These are phyloP conservation scores for Magallana angulata DNA, from an alignment of 1,140 invertebrate species.

Conservation along the genomic window DNA sequence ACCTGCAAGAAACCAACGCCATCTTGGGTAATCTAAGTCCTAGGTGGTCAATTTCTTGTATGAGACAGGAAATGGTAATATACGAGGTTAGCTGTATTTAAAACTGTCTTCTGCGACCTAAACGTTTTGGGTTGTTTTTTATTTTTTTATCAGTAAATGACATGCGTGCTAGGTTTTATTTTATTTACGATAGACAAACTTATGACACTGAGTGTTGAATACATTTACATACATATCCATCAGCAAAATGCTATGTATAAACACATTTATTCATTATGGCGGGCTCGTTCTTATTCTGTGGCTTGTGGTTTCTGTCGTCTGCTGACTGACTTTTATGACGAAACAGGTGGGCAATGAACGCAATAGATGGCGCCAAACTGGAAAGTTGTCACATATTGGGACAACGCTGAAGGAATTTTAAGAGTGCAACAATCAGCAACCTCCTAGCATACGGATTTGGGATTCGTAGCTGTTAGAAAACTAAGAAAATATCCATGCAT, in stretches of 20 bases:
- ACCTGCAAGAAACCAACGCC: conserved; percentile 2
- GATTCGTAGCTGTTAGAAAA: too few species aligned
- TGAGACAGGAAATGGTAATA: not conserved
- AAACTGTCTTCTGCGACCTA: not conserved
- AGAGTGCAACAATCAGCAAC: too few species aligned
- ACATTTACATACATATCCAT: conserved; percentile 34
- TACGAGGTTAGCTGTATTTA: not conserved
- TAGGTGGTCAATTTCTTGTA: conserved; percentile 7
- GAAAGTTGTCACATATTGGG: not conserved
- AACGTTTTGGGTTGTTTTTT: not conserved
- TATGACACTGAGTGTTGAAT: not conserved
- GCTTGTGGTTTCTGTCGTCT: not conserved
- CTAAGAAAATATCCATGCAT: too few species aligned
- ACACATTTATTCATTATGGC: not conserved
- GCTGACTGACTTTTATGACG: conserved; percentile 14
- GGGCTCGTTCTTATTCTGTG: not conserved
- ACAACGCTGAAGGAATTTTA: not conserved
- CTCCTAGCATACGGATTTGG: too few species aligned
- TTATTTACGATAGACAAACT: conserved; percentile 10
- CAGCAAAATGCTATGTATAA: not conserved
- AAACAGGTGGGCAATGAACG: conserved; percentile 29
- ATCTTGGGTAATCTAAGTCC: not conserved
- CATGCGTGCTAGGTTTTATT: not conserved
- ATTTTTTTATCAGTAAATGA: not conserved
- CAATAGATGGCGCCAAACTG: conserved; percentile 4